Conservation (phyloP, 1,140 invertebrate species). For the Drosophila virilis region DNA sequence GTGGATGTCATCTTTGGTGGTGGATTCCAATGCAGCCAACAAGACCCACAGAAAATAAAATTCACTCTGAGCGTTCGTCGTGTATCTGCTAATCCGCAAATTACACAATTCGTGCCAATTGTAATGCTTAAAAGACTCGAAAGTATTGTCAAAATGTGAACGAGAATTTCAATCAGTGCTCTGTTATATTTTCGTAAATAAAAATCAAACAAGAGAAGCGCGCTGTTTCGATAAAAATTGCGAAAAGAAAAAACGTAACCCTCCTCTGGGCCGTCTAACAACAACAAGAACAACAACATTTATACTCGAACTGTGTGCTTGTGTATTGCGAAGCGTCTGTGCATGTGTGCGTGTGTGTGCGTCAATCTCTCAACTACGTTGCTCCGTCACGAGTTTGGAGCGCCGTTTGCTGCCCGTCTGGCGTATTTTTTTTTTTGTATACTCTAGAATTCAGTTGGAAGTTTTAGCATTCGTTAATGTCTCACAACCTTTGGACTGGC, state of each 20-base stretch:
- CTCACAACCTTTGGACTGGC: conserved; percentile 70
- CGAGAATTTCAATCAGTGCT: conserved; percentile 21
- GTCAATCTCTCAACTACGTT: conserved; percentile 23
- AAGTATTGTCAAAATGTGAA: conserved; percentile 63
- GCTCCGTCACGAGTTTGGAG: conserved; percentile 74
- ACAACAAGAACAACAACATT: conserved; percentile 21
- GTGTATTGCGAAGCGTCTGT: conserved; percentile 34
- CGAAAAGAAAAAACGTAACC: conserved; percentile 26
- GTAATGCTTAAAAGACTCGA: conserved; percentile 31
- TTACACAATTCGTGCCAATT: conserved; percentile 77
- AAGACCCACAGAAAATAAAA: conserved; percentile 46
- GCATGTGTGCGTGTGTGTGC: conserved; percentile 1
- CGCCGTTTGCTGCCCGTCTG: conserved; percentile 55
- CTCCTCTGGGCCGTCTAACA: conserved; percentile 19
- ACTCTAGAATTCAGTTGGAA: conserved; percentile 53
- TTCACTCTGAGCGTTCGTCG: conserved; percentile 55
- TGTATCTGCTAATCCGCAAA: conserved; percentile 73
- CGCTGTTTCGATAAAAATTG: conserved; percentile 21
- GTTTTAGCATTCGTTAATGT: conserved; percentile 65
- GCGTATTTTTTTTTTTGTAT: conserved; percentile 18
- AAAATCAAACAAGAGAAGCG: conserved; percentile 30
- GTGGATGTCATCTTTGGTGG: conserved; percentile 53
- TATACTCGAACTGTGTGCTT: conserved; percentile 30
- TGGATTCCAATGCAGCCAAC: conserved; percentile 71
- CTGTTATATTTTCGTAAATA: conserved; percentile 39